Percentiles rank a stretch among this genome's conserved stretches.
Conservation (phyloP, 2,113 vertebrate genomes). For the Leucopsar rothschildi region DNA sequence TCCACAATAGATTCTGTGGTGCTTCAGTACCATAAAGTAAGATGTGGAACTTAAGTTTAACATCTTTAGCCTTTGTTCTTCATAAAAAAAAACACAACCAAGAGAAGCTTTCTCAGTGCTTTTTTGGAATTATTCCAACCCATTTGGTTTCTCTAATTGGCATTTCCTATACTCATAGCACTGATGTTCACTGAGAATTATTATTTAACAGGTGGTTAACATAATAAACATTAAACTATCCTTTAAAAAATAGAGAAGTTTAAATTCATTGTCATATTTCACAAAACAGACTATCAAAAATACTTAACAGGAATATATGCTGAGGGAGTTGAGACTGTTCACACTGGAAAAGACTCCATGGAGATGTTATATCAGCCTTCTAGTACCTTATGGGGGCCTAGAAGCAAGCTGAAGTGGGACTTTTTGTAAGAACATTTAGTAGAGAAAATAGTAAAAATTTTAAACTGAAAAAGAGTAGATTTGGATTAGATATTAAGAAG, state of each 20-base stretch:
- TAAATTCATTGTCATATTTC: background rate
- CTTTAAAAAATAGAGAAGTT: background rate
- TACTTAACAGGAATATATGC: background rate
- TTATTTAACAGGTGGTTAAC: background rate
- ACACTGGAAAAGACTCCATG: background rate
- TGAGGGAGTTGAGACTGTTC: background rate
- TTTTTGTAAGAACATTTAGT: background rate
- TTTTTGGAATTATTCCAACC: background rate
- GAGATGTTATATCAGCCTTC: fast-evolving
- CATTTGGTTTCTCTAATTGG: background rate
- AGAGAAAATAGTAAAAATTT: background rate
- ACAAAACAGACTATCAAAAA: background rate
- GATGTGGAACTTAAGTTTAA: background rate
- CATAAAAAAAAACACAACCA: background rate
- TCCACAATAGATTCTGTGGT: background rate
- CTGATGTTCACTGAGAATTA: background rate
- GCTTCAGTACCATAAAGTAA: background rate
- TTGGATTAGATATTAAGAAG: background rate
- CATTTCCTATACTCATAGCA: background rate
- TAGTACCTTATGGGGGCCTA: background rate
- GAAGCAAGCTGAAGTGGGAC: background rate
- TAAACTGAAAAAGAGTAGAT: background rate
- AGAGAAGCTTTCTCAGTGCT: background rate
- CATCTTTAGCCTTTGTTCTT: background rate
- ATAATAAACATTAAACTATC: background rate